A percentile compares a stretch with the other conserved stretches of the same genome.
Conservation (phyloP, 2,888 invertebrate species). For the Aplocera efformata region DNA sequence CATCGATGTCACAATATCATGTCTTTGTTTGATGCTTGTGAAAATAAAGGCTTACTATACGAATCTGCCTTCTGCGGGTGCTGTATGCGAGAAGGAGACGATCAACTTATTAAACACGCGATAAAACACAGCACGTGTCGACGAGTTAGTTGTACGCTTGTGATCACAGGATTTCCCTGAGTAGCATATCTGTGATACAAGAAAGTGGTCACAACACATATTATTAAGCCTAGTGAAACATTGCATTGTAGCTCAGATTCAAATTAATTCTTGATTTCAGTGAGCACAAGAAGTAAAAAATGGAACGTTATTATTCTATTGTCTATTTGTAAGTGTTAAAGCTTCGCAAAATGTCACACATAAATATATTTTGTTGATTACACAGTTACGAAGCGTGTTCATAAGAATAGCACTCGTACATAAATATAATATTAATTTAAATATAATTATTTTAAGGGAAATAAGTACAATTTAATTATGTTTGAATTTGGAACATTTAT, state of each 20-base stretch:
- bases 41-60: slow-evolving; percentile 79
- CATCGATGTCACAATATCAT: slow-evolving; percentile 73
- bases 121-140: slow-evolving; percentile 72
- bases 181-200: slow-evolving; percentile 77
- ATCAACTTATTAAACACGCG: slow-evolving; percentile 76
- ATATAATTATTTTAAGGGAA: no score
- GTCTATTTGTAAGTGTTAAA: slow-evolving; percentile 9
- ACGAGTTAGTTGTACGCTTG: slow-evolving; percentile 64
- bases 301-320: slow-evolving; percentile 1
- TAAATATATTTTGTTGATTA: not conserved
- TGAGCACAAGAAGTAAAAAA: slow-evolving; percentile 40
- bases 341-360: slow-evolving; percentile 12
- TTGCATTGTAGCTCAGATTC: slow-evolving; percentile 64
- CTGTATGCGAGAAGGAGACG: slow-evolving; percentile 92
- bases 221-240: slow-evolving; percentile 72
- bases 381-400: slow-evolving; percentile 14
- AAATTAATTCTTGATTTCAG: slow-evolving; percentile 61
- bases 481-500: not conserved
- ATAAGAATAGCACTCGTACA: not conserved
- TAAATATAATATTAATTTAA: not conserved
- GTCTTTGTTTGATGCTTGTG: slow-evolving; percentile 79
- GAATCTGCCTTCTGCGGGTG: slow-evolving; percentile 89
- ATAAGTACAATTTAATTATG: not conserved
- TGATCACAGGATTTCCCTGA: slow-evolving; percentile 71
- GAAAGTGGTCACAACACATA: slow-evolving; percentile 75